A percentile compares a stretch with the other conserved stretches of the same genome.
Conservation (phyloP, 2,888 invertebrate species). For the Xylophagus ater region DNA sequence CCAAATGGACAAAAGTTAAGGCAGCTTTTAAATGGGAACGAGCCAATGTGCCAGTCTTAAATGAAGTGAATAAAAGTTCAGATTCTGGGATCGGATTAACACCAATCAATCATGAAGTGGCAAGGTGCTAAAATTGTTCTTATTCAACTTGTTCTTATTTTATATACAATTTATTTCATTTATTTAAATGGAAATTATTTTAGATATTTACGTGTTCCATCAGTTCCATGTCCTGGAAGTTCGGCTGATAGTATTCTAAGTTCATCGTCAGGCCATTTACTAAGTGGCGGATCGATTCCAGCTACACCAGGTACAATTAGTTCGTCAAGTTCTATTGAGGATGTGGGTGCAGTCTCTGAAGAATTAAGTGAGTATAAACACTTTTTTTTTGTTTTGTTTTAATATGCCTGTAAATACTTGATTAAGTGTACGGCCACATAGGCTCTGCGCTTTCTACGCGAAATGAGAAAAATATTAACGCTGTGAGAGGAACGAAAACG, state of each 20-base stretch:
- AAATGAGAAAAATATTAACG: too few relatives aligned
- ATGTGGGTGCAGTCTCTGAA: conserved; percentile 33
- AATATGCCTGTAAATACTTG: too few relatives aligned
- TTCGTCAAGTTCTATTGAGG: conserved; percentile 65
- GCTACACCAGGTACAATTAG: conserved; percentile 55
- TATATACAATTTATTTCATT: too few relatives aligned
- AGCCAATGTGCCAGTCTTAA: conserved; percentile 44
- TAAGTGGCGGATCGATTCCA: conserved; percentile 45
- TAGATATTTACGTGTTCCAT: conserved; percentile 43
- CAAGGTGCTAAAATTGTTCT: conserved; percentile 25
- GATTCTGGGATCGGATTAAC: conserved; percentile 39
- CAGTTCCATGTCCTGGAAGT: conserved; percentile 40
- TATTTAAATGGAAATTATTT: conserved; percentile 1
- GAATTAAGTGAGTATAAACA: conserved; percentile 24
- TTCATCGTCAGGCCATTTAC: conserved; percentile 37
- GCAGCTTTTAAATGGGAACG: conserved; percentile 81
- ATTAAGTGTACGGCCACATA: too few relatives aligned
- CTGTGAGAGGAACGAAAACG: too few relatives aligned
- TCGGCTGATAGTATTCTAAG: conserved; percentile 45
- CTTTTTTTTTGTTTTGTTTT: conserved; percentile 8
- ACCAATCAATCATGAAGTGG: conserved; percentile 42
- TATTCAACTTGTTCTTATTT: not conserved
- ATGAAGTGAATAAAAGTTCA: conserved; percentile 32
- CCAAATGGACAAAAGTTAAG: conserved; percentile 84
- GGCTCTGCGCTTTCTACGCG: too few relatives aligned